Percentiles rank a stretch among this genome's conserved stretches.
These are phyloP conservation scores for Sprattus sprattus DNA, from an alignment of 2,113 vertebrate genomes.

Conservation along the genomic window DNA sequence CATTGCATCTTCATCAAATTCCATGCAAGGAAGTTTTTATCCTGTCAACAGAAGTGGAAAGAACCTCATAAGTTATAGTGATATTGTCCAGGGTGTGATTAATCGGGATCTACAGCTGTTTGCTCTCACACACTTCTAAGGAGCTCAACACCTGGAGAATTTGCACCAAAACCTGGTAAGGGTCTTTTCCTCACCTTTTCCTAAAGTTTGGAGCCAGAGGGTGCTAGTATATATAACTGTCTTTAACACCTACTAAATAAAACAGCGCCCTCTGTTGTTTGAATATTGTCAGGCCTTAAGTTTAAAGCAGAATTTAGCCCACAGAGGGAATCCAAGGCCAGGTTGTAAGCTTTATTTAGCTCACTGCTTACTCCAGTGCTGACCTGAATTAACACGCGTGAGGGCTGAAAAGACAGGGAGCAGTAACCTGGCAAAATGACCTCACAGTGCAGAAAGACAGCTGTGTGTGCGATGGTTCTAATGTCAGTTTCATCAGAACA, in stretches of 20 bases:
- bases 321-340: background rate
- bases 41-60: constrained; percentile 28
- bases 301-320: background rate
- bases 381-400: background rate
- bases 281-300: background rate
- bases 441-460: background rate
- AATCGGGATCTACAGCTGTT: background rate
- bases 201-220: background rate
- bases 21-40: constrained; percentile 24
- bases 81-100: constrained; percentile 16
- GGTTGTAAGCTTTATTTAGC: background rate
- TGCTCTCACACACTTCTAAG: constrained; percentile 19
- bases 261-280: constrained; percentile 10
- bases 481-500: background rate
- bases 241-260: background rate
- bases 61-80: constrained; percentile 20
- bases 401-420: background rate
- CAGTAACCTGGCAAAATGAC: background rate
- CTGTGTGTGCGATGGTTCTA: background rate
- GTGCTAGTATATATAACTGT: background rate
- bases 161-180: constrained; percentile 60
- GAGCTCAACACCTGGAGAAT: constrained; percentile 39
- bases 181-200: background rate
- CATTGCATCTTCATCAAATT: background rate
- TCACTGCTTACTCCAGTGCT: background rate